Evolutionary conservation across 2,113 vertebrate species (phyloP), one percentile per base, ranked within the genome.

Genomic region (Bubalus kerabau): DNA sequence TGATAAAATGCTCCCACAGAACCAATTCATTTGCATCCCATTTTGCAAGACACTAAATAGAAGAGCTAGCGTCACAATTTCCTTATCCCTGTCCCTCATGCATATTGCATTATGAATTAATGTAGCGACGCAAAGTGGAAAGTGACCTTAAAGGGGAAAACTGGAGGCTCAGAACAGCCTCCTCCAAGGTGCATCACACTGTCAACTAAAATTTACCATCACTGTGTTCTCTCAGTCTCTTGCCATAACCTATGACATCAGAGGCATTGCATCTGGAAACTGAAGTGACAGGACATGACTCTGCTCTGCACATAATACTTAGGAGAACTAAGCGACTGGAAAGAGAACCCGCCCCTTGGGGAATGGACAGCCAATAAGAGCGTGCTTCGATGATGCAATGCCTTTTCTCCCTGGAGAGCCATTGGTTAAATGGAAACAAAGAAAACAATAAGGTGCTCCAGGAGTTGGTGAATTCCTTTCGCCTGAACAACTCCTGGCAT

Each of bases 311-410:
- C 12, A 5, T 4, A 52, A 50, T 46, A 56, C 67, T 96, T 54
- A 36, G 62, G 24, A 94, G 57, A 82, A 91, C 87, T 28, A 71
- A 91, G 83, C 57, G 23, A 24, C 86, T 56, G 57, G 56, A 50
- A 90, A 85, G 91, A 71, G 57, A 87, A 52, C 74, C 94, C 54
- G 24, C 92, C 96, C 92, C 76, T 36, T 64, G 92, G 90, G 93
- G 50, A 89, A 86, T 17, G 28, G 54, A 16, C 92, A 94, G 93
- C 98, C 98, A 97, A 96, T 94, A 54, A 87, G 71, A 74, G 36
- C 14, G 5, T 30, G 84, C 94, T 52, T 40, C 30, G 93, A 17
- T 97, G 97, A 98, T 19, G 88, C 90, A 60, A 98, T 94, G 93
- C 56, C 88, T 76, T 80, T 83, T 32, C 91, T 85, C 92, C 64